Evolutionary conservation across 2,113 vertebrate genomes (phyloP), one percentile per base, ranked within the genome.

Genomic region (Azemiops feae): DNA sequence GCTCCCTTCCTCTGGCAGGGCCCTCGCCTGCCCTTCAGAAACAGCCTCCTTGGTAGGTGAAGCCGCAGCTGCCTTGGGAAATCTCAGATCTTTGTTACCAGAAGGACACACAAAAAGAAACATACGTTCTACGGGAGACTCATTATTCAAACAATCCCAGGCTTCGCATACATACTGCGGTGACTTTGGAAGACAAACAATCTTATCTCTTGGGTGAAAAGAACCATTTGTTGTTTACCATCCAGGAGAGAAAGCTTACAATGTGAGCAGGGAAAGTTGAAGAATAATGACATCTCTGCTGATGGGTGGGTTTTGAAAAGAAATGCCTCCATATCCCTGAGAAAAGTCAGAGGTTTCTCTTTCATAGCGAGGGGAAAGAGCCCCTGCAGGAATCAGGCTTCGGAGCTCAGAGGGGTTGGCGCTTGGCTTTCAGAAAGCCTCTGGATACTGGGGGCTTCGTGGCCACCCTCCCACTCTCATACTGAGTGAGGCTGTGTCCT

Each of bases 121-220:
- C 97, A 95, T 89, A 81, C 96, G 97, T 95, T 95, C 96, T 98
- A 96, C 53, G 64, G 91, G 95, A 97, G 96, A 94, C 96, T 98
- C 97, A 97, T 97, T 98, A 98, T 98, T 98, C 97, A 98, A 97
- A 96, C 97, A 93, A 96, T 96, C 97, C 96, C 97, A 96, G 97
- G 96, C 92, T 96, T 94, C 0, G 90, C 92, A 1, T 93, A 95
- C 95, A 55, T 97, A 96, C 47, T 95, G 96, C 94, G 93, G 97
- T 98, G 98, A 98, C 97, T 98, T 98, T 98, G 97, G 97, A 96
- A 97, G 97, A 97, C 93, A 96, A 97, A 97, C 97, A 98, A 97
- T 98, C 97, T 98, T 98, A 98, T 98, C 98, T 98, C 97, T 94
- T 87, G 97, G 97, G 97, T 97, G 97, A 98, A 98, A 97, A 97